phyloP scores from a whole-genome alignment of 1,140 invertebrate genomes.

The Macrotrachela quadricornifera region DNA sequence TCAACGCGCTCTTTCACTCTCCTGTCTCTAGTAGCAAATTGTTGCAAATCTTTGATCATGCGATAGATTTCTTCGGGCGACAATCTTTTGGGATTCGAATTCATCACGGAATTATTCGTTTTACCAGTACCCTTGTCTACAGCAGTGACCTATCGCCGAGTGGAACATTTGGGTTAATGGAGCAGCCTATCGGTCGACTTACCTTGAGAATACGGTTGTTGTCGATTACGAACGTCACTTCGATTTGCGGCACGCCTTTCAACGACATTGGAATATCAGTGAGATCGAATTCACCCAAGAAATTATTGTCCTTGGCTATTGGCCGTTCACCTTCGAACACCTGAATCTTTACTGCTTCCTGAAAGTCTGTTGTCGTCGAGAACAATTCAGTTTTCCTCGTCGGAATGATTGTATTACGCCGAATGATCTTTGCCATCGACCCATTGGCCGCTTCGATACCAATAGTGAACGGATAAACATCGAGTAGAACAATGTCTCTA shows the following conservation, averaged over 20 bases:
- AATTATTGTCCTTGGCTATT: conserved; percentile 73
- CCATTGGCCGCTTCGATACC: background rate
- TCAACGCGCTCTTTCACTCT: too few species aligned
- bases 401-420: conserved; percentile 16
- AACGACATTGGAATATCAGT: conserved; percentile 66
- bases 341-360: conserved; percentile 45
- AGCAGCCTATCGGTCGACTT: too few species aligned
- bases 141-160: too few species aligned
- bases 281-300: conserved; percentile 65
- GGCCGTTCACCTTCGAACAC: conserved; percentile 73
- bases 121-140: too few species aligned
- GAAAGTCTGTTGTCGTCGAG: conserved; percentile 35
- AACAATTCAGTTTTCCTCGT: conserved; percentile 21
- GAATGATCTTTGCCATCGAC: background rate
- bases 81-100: too few species aligned
- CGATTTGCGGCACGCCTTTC: conserved; percentile 56
- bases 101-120: too few species aligned
- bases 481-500: background rate
- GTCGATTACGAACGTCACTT: background rate
- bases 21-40: too few species aligned
- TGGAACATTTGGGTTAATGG: too few species aligned
- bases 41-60: too few species aligned
- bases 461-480: conserved; percentile 9
- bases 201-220: background rate
- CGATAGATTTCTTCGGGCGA: too few species aligned